Percentiles rank a stretch among this genome's conserved stretches.
phyloP scores from a whole-genome alignment of 2,797 vertebrate genomes.

The Onychomys torridus region DNA sequence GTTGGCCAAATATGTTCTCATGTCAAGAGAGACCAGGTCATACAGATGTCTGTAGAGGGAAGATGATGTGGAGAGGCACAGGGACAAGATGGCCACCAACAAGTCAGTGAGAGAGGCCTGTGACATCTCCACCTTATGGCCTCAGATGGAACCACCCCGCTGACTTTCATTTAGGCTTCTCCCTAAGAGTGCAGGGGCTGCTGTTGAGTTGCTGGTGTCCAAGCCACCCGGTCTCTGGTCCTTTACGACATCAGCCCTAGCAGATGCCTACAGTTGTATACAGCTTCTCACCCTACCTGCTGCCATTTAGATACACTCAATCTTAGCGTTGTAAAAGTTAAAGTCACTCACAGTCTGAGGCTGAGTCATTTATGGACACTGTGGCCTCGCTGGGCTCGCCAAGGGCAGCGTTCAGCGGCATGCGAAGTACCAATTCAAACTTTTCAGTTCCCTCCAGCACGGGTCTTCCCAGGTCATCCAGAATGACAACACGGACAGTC shows the following conservation, averaged over 20 bases:
- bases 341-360: constrained; percentile 93
- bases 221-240: neutral
- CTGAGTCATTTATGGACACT: constrained; percentile 94
- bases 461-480: constrained; percentile 96
- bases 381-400: constrained; percentile 93
- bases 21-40: neutral
- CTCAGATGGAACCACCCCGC: neutral
- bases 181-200: neutral
- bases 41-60: neutral
- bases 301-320: neutral
- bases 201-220: neutral
- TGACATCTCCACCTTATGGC: neutral
- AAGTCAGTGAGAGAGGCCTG: neutral
- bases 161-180: neutral
- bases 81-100: neutral
- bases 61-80: neutral
- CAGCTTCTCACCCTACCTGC: neutral
- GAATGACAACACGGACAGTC: constrained; percentile 91
- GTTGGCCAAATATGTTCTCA: neutral
- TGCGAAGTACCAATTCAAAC: constrained; percentile 94
- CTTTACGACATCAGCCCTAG: neutral
- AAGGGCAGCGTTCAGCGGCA: constrained; percentile 94
- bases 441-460: constrained; percentile 94
- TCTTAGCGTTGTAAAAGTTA: neutral
- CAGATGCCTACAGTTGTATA: neutral